Base-by-base conservation (phyloP, 2,888 invertebrate species). In the Melolontha melolontha region DNA sequence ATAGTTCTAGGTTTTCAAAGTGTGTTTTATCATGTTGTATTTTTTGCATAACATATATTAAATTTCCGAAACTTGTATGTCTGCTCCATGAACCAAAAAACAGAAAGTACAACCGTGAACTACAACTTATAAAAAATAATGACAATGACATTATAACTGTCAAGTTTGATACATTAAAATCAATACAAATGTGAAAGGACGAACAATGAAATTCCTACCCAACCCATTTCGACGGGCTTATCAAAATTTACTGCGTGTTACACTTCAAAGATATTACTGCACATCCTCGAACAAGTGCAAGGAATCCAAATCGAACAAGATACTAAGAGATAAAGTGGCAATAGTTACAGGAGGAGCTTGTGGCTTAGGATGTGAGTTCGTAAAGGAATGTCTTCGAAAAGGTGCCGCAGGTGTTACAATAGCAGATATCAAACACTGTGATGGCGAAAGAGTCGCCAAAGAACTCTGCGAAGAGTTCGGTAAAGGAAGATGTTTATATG, bases 291-390 rank as follows among this genome's bases (percentile, higher is more conserved):
- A 52, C 2, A 52, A 34, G 17, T 62, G 59, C 14, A 16, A 6
- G 2, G 42, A 62, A 0, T 11, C 16, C 10, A 62, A 47, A 14
- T 27, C 59, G 14, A 49, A 27, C 10, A 66, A 57, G 14, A 90
- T 90, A 75, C 79, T 90, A 67, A 89, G 89, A 81, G 90, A 89
- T 72, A 90, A 90, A 81, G 89, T 91, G 67, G 91, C 89, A 39
- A 83, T 92, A 69, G 86, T 92, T 64, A 92, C 92, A 17, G 92
- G 92, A 39, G 92, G 89, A 50, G 91, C 91, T 11, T 87, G 88
- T 63, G 92, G 92, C 64, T 90, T 92, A 73, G 92, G 92, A 5
- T 85, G 88, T 64, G 87, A 89, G 2, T 90, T 89, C 76, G 88
- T 88, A 72, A 89, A 89, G 74, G 89, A 91, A 76, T 81, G 92